Conservation (phyloP, 1,140 invertebrate genomes). For the Apis florea region DNA sequence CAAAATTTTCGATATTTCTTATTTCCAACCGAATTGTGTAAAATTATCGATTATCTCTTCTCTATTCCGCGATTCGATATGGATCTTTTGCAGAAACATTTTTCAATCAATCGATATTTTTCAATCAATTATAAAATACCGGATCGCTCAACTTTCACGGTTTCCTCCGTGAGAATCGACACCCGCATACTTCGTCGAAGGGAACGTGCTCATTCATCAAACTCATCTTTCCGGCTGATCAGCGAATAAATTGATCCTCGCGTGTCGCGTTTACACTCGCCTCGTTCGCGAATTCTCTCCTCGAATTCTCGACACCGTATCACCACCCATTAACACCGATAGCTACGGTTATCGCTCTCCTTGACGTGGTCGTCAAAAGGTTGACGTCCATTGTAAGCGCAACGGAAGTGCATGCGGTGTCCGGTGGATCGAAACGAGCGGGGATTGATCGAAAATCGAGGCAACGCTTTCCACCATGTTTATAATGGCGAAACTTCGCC, state of each 20-base stretch:
- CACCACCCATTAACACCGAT: not conserved
- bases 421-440: slow-evolving; percentile 3
- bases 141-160: too few relatives aligned
- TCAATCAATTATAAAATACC: too few relatives aligned
- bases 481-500: slow-evolving; percentile 26
- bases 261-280: slow-evolving; percentile 6
- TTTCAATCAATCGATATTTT: too few relatives aligned
- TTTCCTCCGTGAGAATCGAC: not conserved
- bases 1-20: too few relatives aligned
- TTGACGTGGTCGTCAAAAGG: slow-evolving; percentile 1
- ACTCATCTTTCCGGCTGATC: slow-evolving; percentile 11
- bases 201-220: slow-evolving; percentile 19
- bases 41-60: too few relatives aligned
- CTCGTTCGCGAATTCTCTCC: not conserved
- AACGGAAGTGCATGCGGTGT: not conserved
- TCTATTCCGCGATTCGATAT: too few relatives aligned
- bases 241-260: slow-evolving; percentile 11
- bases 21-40: too few relatives aligned
- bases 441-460: slow-evolving; percentile 16
- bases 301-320: slow-evolving; percentile 9
- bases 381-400: not conserved
- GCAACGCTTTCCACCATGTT: not conserved
- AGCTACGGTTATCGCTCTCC: slow-evolving; percentile 10
- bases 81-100: too few relatives aligned
- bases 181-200: not conserved